Evolutionary conservation across 2,888 invertebrate genomes (phyloP), one percentile per base, ranked within the genome.

Genomic region (Leucophenga montana): DNA sequence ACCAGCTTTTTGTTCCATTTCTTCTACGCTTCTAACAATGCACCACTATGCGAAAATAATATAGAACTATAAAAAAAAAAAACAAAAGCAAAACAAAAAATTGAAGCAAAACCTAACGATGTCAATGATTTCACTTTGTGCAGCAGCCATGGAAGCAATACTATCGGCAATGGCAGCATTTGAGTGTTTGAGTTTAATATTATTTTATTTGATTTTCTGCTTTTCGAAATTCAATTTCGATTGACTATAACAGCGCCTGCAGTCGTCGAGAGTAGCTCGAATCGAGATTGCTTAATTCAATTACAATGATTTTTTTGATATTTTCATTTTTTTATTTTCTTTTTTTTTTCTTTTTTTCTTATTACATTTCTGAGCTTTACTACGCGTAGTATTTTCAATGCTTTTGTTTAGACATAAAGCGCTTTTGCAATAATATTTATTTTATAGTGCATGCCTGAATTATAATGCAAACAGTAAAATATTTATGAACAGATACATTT

Each of bases 61-160:
- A 56, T 11, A 6, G n/a, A 27, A 57, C 8, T 22, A 22, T 56
- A 0, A 20, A 56, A 56, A 22, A 56, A 20, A 11, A 44, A 48
- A 46, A 48, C n/a, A n/a, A n/a, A n/a, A n/a, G n/a, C n/a, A n/a
- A n/a, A n/a, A n/a, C n/a, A 50, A 65, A 27, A 50, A 66, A 61
- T 39, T 33, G 33, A 16, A 53, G 31, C 8, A 53, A 33, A 33
- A 56, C 72, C 56, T 68, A 57, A 73, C 70, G 67, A 77, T 72
- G 77, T 75, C 79, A 77, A 73, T 78, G 83, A 75, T 77, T 81
- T 83, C 75, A 46, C 62, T 64, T 64, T 64, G 62, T 64, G 62
- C 50, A 50, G 50, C 50, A 50, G 39, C 33, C 8, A 31, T 13
- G 16, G n/a, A n/a, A n/a, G n/a, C n/a, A n/a, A n/a, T n/a, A n/a